phyloP scores from a whole-genome alignment of 2,113 vertebrate species.

The Trematomus loennbergii region DNA sequence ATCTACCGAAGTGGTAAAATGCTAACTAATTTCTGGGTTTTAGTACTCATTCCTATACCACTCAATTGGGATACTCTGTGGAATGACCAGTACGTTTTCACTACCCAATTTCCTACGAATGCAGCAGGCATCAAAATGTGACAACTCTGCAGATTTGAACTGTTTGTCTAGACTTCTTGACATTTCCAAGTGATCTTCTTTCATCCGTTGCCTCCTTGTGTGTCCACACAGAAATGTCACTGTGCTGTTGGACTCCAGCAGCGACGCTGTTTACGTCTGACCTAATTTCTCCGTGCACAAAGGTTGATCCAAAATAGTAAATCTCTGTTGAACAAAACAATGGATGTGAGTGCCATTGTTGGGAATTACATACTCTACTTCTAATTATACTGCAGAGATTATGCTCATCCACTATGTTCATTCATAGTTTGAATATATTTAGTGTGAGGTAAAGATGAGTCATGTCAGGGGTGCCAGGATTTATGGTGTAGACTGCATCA shows the following conservation, averaged over 20 bases:
- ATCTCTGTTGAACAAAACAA: slow-evolving; percentile 22
- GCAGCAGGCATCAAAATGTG: not conserved
- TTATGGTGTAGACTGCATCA: not conserved
- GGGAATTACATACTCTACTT: not conserved
- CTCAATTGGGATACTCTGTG: not conserved
- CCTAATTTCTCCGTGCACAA: slow-evolving; percentile 53
- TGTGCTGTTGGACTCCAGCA: slow-evolving; percentile 8
- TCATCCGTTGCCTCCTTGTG: not conserved
- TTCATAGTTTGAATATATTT: slow-evolving; percentile 29
- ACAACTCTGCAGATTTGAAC: not conserved
- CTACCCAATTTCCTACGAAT: no score
- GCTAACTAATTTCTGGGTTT: no score
- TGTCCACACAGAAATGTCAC: slow-evolving; percentile 50
- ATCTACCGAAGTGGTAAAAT: no score
- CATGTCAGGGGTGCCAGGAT: not conserved
- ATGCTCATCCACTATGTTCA: slow-evolving; percentile 17
- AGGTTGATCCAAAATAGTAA: slow-evolving; percentile 60
- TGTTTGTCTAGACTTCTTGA: slow-evolving; percentile 13
- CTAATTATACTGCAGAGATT: slow-evolving; percentile 9
- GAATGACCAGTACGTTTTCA: not conserved
- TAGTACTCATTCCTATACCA: no score
- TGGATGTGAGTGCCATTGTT: not conserved
- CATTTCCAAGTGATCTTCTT: slow-evolving; percentile 42
- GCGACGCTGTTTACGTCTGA: slow-evolving; percentile 35
- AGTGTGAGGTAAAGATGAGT: not conserved